Conservation (phyloP, 2,797 vertebrate genomes). For the Coccyzus lansbergi region DNA sequence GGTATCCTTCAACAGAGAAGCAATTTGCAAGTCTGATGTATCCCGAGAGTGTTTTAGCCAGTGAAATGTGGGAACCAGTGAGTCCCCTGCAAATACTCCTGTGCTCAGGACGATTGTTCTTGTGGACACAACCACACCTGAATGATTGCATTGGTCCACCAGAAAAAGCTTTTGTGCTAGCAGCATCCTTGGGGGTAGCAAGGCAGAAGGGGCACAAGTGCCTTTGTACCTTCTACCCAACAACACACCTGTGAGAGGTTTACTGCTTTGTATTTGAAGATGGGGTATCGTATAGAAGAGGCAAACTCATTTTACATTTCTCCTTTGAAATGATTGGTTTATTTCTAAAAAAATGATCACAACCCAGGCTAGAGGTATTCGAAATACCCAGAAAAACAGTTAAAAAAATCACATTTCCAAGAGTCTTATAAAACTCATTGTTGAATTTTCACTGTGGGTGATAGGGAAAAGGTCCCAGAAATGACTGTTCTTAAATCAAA, state of each 20-base stretch:
- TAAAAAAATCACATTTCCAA: background rate
- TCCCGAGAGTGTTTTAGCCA: background rate
- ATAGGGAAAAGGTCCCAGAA: background rate
- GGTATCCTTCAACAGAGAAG: background rate
- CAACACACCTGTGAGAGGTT: background rate
- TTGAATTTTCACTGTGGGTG: background rate
- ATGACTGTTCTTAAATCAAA: background rate
- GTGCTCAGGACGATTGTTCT: background rate
- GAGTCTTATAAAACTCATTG: background rate
- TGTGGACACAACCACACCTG: background rate
- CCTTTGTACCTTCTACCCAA: background rate
- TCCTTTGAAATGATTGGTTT: background rate
- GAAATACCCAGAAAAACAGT: background rate
- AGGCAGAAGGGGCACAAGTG: background rate
- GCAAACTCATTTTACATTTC: background rate
- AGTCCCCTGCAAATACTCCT: background rate
- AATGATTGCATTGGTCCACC: background rate
- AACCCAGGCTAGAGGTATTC: background rate
- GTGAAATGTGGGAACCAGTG: background rate
- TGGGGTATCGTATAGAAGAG: background rate
- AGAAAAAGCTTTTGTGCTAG: background rate
- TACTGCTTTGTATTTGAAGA: background rate
- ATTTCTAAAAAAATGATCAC: background rate
- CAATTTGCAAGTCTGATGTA: accelerated
- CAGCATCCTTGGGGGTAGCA: accelerated